Base-by-base conservation (phyloP, 2,113 vertebrate genomes). In the Tricholaema leucomelas region DNA sequence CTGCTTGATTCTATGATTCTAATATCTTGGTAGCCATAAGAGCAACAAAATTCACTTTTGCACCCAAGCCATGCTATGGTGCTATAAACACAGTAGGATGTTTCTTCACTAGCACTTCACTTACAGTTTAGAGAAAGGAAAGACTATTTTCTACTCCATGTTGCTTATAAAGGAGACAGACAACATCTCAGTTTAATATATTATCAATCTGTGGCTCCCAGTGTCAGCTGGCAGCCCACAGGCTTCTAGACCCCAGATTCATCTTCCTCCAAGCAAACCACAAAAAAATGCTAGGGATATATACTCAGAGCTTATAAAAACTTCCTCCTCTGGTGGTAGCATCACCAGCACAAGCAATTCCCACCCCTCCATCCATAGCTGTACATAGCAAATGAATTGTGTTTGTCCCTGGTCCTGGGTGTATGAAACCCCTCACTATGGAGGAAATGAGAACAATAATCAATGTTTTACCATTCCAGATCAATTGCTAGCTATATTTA, bases 201-300 rank as follows among this genome's bases (percentile, higher is more conserved):
- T 87, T 36, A 70, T 72, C 36, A 20, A 0, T 74, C 60, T 81
- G 78, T 3, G 56, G 42, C 66, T 87, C 61, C 2, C 8, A 90
- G 82, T 88, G 63, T 33, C 75, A 76, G 27, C 42, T 80, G 40
- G 87, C 61, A 93, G 71, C 71, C 92, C 92, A 94, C 87, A 92
- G 69, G 38, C 55, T 81, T 85, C 59, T 28, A 66, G 46, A 46
- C 21, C 36, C 63, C 31, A 89, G 44, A 81, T 66, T 56, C 15
- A 64, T 84, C 48, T 92, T 91, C 55, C 15, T 65, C 9, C 46
- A 72, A 60, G 74, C 8, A 84, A 95, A 95, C 85, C 76, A 92
- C 95, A 93, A 25, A 21, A 86, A 86, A 63, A 65, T 60, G 67
- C 28, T 77, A 83, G 56, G 20, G n/a, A 87, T 10, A 79, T 38